These are phyloP conservation scores for Lanistes nyassanus DNA, from an alignment of 1,140 invertebrate genomes.

Conservation along the genomic window DNA sequence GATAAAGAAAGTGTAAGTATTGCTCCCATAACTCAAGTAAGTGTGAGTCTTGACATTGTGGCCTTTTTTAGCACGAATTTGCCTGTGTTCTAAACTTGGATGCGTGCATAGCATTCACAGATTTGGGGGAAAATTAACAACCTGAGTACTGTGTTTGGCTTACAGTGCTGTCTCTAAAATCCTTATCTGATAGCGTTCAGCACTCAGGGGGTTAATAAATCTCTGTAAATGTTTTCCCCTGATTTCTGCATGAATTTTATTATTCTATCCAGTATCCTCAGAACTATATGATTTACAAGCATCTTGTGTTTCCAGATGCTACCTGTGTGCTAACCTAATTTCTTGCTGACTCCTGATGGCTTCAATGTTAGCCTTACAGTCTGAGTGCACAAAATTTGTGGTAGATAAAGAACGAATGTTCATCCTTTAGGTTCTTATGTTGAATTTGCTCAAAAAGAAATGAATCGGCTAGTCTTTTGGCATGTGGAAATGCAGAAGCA, in stretches of 20 bases:
- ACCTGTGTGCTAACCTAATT: constrained; percentile 14
- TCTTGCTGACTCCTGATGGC: background rate
- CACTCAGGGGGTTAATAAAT: constrained; percentile 16
- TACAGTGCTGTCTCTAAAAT: too few species aligned
- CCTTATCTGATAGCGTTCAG: too few species aligned
- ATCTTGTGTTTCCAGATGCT: background rate
- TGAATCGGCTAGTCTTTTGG: too few species aligned
- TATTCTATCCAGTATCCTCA: background rate
- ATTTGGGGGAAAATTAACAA: too few species aligned
- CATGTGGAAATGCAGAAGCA: too few species aligned
- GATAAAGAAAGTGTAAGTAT: constrained; percentile 68
- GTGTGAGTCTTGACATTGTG: constrained; percentile 19
- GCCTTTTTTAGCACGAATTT: constrained; percentile 12
- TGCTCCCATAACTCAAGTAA: background rate
- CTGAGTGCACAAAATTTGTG: too few species aligned
- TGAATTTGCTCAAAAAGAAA: too few species aligned
- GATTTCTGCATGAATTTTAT: constrained; percentile 19
- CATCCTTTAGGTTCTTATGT: too few species aligned
- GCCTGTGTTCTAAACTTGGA: background rate
- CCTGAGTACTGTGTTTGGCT: too few species aligned
- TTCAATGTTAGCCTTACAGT: too few species aligned
- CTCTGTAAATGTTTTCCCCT: background rate
- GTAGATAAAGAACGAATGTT: too few species aligned
- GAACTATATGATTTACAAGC: background rate
- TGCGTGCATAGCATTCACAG: too few species aligned